A percentile compares a stretch with the other conserved stretches of the same genome.
phyloP scores from a whole-genome alignment of 2,888 invertebrate species.

The Lysandra bellargus region DNA sequence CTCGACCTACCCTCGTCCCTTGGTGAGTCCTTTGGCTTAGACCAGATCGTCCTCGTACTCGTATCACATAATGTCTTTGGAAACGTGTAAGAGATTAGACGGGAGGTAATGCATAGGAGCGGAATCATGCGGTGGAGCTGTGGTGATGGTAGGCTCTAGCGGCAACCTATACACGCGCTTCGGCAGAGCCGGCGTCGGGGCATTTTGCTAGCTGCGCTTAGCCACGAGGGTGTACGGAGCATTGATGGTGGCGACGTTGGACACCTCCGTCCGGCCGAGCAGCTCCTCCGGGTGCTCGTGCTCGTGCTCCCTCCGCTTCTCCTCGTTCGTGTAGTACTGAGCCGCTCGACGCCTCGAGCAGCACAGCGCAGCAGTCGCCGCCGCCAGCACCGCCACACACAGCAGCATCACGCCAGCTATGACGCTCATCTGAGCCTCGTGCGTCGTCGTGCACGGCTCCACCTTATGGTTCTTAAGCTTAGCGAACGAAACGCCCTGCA shows the following conservation, averaged over 20 bases:
- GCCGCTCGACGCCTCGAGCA: slow-evolving; percentile 86
- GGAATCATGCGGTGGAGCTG: slow-evolving; percentile 45
- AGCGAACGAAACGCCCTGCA: slow-evolving; percentile 69
- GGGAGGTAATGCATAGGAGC: slow-evolving; percentile 52
- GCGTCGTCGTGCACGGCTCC: slow-evolving; percentile 71
- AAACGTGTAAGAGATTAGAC: slow-evolving; percentile 51
- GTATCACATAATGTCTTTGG: slow-evolving; percentile 64
- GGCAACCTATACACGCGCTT: slow-evolving; percentile 46
- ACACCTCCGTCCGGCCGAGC: slow-evolving; percentile 58
- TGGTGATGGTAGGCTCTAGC: slow-evolving; percentile 43
- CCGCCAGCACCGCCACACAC: slow-evolving; percentile 68
- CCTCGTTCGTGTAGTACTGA: slow-evolving; percentile 90
- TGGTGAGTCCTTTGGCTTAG: slow-evolving; percentile 54
- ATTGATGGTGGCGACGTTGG: slow-evolving; percentile 68
- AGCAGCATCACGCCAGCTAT: slow-evolving; percentile 72
- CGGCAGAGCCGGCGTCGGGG: slow-evolving; percentile 46
- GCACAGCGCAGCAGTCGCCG: slow-evolving; percentile 81
- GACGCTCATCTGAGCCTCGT: slow-evolving; percentile 80
- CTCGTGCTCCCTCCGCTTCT: slow-evolving; percentile 75
- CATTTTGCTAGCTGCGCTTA: slow-evolving; percentile 68
- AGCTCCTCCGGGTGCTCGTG: slow-evolving; percentile 69
- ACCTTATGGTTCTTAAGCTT: slow-evolving; percentile 59
- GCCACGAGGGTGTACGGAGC: slow-evolving; percentile 61
- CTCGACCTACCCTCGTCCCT: slow-evolving; percentile 31
- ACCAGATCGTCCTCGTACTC: slow-evolving; percentile 67